A percentile compares a stretch with the other conserved stretches of the same genome.
These are phyloP conservation scores for Eubasilissa splendida DNA, from an alignment of 2,888 invertebrate species.

Conservation along the genomic window DNA sequence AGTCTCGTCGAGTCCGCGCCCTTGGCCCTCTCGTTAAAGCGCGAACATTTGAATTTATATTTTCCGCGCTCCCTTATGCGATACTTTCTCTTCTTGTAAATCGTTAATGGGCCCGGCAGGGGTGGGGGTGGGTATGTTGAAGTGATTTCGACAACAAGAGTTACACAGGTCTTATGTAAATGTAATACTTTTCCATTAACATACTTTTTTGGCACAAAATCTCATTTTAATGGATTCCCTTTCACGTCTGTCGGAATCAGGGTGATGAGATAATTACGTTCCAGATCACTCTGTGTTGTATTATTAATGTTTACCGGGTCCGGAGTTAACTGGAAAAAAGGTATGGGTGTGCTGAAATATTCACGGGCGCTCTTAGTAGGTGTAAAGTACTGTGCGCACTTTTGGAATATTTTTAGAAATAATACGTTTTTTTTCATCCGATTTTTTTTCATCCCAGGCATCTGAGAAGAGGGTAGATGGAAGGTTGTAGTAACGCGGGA, in stretches of 20 bases:
- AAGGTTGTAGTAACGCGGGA: no score
- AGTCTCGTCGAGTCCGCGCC: conserved; percentile 2
- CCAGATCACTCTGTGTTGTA: conserved; percentile 33
- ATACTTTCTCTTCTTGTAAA: conserved; percentile 50
- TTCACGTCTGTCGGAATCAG: conserved; percentile 36
- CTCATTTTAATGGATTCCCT: conserved; percentile 50
- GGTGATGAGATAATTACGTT: conserved; percentile 45
- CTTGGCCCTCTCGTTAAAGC: conserved; percentile 28
- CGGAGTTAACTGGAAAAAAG: background rate
- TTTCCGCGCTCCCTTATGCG: conserved; percentile 52
- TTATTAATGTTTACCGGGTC: conserved; percentile 36
- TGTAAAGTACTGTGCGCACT: conserved; percentile 8
- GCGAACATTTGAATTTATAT: conserved; percentile 52
- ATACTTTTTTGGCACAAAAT: conserved; percentile 44
- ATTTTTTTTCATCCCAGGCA: no score
- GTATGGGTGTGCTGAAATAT: conserved; percentile 24
- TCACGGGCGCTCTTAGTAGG: conserved; percentile 26
- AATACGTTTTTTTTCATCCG: background rate
- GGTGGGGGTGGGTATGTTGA: conserved; percentile 23
- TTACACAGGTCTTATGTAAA: conserved; percentile 44
- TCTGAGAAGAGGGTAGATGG: no score
- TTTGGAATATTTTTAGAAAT: conserved; percentile 1
- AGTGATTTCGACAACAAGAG: conserved; percentile 49
- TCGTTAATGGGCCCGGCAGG: conserved; percentile 35
- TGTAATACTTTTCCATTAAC: conserved; percentile 43